Conservation (phyloP, 2,888 invertebrate genomes). For the Acanthosepion pharaonis region DNA sequence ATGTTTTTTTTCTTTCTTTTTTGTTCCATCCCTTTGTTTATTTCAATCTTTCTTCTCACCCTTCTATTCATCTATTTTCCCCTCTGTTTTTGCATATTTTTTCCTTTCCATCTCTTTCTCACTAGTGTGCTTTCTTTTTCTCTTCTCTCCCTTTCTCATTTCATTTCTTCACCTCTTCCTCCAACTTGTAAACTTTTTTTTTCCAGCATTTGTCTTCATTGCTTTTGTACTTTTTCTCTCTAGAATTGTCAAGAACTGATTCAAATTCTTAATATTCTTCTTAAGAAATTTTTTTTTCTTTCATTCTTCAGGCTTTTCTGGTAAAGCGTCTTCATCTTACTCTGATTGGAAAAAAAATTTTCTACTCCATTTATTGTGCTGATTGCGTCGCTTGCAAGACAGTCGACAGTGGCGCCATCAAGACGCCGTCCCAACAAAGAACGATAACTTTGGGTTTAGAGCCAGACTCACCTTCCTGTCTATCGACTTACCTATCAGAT, state of each 20-base stretch:
- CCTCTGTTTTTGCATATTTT: too few relatives aligned
- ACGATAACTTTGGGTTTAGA: neutral
- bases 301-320: neutral
- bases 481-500: neutral
- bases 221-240: too few relatives aligned
- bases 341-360: conserved; percentile 25
- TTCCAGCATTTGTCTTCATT: too few relatives aligned
- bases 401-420: neutral
- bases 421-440: conserved; percentile 22
- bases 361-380: conserved; percentile 18
- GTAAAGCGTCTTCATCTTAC: neutral
- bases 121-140: too few relatives aligned
- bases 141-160: too few relatives aligned
- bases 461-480: neutral
- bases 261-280: conserved; percentile 21
- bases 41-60: too few relatives aligned
- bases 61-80: too few relatives aligned
- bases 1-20: too few relatives aligned
- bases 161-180: too few relatives aligned
- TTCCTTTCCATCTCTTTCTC: too few relatives aligned
- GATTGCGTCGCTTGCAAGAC: conserved; percentile 33
- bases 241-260: neutral
- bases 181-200: too few relatives aligned
- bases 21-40: too few relatives aligned
- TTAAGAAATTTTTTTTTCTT: neutral